Base-by-base conservation (phyloP, 2,113 vertebrate species). In the Amia ocellicauda region DNA sequence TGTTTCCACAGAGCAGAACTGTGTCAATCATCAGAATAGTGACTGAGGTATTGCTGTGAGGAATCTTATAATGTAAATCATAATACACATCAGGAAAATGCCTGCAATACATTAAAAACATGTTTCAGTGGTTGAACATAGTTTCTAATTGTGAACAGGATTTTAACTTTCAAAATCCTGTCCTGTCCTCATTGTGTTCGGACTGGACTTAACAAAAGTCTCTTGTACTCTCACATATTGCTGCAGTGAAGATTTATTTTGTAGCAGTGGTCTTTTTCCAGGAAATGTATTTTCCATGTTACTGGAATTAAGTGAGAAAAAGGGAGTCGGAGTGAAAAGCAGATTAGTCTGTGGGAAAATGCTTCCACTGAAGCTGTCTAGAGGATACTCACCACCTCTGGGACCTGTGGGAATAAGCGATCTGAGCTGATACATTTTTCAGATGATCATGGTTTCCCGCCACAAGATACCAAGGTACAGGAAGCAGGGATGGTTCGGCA, bases 11-110 rank as follows among this genome's bases (percentile, higher is more conserved):
- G 14, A 86, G 55, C 23, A 79, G 64, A 63, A 85, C 83, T 0
- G 83, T 88, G 51, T 88, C 85, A 10, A 82, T 80, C 85, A 88
- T 86, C 61, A 88, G 66, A 23, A 88, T 28, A 0, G 66, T 78
- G 74, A 85, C 3, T 0, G 79, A 70, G 43, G 71, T 41, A 16
- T 81, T 84, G 23, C 72, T 74, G 54, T 57, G 63, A 20, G 83
- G 83, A 59, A 82, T 60, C 24, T 67, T 71, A 24, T 85, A 80
- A 14, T 56, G 20, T 0, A 88, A 69, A 28, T 84, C 58, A 17
- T 85, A 85, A 62, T 83, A 83, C 17, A 85, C 74, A 26, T 65
- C 62, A 1, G 80, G 84, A 66, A 77, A 88, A 8, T 72, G 72
- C 85, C 85, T 88, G 4, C 11, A 68, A 24, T 50, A 14, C n/a